Evolutionary conservation across 2,113 vertebrate genomes (phyloP), one percentile per base, ranked within the genome.

Genomic region (Oncorhynchus kisutch): DNA sequence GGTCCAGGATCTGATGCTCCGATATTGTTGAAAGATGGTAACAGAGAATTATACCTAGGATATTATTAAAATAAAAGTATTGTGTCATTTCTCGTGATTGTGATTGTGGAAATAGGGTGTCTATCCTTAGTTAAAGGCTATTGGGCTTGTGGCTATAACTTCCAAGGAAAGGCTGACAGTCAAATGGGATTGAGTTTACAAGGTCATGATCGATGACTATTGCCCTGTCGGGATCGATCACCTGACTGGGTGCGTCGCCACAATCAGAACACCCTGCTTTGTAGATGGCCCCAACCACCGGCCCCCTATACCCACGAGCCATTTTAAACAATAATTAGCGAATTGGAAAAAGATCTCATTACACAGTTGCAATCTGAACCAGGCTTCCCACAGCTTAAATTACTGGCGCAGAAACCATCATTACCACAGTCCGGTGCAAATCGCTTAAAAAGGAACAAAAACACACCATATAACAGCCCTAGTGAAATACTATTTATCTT

Each of bases 141-240:
- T 22, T 62, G 59, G 18, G 59, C 51, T 24, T 62, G 39, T 45
- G 39, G 39, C 9, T 45, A 45, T 11, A 45, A 45, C 9, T 45
- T 20, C 16, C 20, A 62, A 62, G 18, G 59, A 22, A 62, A 84
- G 90, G 85, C 85, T 84, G 79, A 64, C 70, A 84, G 39, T 89
- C 88, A 91, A 86, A 86, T 81, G 91, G 89, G 86, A 86, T 88
- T 81, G 83, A 78, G 77, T 75, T 90, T 85, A 79, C 92, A 94
- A 94, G 95, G 94, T 95, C 93, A 93, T 81, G 91, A 94, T 90
- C 89, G 92, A 94, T 93, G 91, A 84, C 85, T 80, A 71, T 8
- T 62, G n/a, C 88, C 91, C 94, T 96, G 95, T 95, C 95, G 92
- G 86, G 92, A 94, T 94, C 89, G 84, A 96, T 95, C 95, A 95